phyloP scores from a whole-genome alignment of 2,797 vertebrate genomes.

The Parotocinclus haroldoi region DNA sequence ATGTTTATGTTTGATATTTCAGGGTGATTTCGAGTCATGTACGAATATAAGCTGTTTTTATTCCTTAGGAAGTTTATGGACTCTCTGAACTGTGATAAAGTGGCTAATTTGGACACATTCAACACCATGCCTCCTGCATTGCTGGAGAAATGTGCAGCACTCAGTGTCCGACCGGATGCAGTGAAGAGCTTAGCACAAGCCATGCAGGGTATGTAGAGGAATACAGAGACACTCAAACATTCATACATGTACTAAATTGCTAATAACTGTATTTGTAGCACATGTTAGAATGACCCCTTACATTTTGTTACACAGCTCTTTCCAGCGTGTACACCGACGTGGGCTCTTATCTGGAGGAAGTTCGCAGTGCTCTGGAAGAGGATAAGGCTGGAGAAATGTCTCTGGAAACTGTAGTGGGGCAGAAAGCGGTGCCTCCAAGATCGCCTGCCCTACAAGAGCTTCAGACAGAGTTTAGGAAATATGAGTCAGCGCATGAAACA shows the following conservation, averaged over 20 bases:
- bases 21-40: too few relatives aligned
- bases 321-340: constrained; percentile 81
- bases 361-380: constrained; percentile 69
- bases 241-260: not conserved
- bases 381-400: constrained; percentile 70
- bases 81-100: constrained; percentile 75
- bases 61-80: constrained; percentile 79
- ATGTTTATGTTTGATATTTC: too few relatives aligned
- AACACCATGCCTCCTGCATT: constrained; percentile 71
- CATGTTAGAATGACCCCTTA: not conserved
- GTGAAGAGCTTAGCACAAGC: constrained; percentile 79
- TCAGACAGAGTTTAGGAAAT: constrained; percentile 76
- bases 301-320: constrained; percentile 59
- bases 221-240: not conserved
- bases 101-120: constrained; percentile 76
- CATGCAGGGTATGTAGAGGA: constrained; percentile 75
- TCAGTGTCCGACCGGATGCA: constrained; percentile 79
- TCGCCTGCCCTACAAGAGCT: constrained; percentile 61
- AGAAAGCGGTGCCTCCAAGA: not conserved
- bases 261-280: not conserved
- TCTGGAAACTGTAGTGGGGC: constrained; percentile 66
- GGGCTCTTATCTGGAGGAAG: constrained; percentile 77
- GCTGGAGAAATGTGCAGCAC: constrained; percentile 82
- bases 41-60: not conserved
- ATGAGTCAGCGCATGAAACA: constrained; percentile 76